Evolutionary conservation across 1,140 invertebrate species (phyloP).

Genomic region (Thalassaphorura encarpata): DNA sequence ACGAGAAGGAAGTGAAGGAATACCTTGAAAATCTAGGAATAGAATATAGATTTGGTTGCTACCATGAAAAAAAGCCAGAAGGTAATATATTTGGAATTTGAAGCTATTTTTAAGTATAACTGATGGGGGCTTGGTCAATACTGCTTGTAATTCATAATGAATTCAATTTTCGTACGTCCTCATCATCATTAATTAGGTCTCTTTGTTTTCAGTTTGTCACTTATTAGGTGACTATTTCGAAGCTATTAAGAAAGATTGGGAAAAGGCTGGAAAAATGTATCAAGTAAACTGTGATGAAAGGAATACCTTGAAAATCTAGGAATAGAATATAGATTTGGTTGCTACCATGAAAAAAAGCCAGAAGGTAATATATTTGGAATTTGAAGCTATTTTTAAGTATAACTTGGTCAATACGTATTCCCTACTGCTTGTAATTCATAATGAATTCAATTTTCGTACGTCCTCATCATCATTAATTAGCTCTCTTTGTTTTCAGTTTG

Average conservation of each 20-base stretch:
- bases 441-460: not conserved
- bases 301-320: slow-evolving; percentile 77
- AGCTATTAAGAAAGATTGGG: slow-evolving; percentile 61
- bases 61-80: slow-evolving; percentile 67
- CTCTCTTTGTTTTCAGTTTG: slow-evolving; percentile 59
- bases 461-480: too few species aligned
- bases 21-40: slow-evolving; percentile 75
- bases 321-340: slow-evolving; percentile 85
- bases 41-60: slow-evolving; percentile 84
- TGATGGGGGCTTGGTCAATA: too few species aligned
- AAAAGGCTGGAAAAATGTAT: slow-evolving; percentile 64
- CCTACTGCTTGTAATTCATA: slow-evolving; percentile 4
- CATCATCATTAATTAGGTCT: too few species aligned
- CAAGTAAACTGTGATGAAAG: slow-evolving; percentile 73
- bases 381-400: not conserved
- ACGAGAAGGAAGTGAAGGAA: slow-evolving; percentile 70
- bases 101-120: not conserved
- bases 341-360: slow-evolving; percentile 67
- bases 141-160: too few species aligned
- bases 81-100: slow-evolving; percentile 48
- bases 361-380: slow-evolving; percentile 48
- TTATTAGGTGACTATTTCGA: slow-evolving; percentile 77
- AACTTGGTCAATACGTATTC: not conserved
- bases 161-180: too few species aligned
- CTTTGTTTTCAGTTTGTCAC: slow-evolving; percentile 58